A percentile compares a stretch with the other conserved stretches of the same genome.
phyloP scores from a whole-genome alignment of 2,797 vertebrate genomes.

The Malurus leucopterus region DNA sequence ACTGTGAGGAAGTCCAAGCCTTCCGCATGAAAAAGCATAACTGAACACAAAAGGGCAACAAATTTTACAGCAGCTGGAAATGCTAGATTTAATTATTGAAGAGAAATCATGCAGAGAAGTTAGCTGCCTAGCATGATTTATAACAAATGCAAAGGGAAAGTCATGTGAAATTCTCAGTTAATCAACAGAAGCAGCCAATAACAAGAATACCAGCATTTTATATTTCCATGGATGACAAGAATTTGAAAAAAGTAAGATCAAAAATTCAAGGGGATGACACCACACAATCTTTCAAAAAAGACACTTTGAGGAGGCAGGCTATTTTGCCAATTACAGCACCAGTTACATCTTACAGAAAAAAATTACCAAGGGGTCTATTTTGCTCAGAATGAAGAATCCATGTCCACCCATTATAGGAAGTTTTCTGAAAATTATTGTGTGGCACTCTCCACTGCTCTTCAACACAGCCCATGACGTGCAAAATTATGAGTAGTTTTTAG shows the following conservation, averaged over 20 bases:
- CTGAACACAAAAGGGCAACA: slow-evolving; percentile 69
- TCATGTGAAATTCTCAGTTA: slow-evolving; percentile 47
- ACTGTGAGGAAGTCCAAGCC: slow-evolving; percentile 47
- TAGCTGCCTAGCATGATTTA: slow-evolving; percentile 64
- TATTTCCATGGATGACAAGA: background rate
- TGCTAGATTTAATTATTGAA: slow-evolving; percentile 72
- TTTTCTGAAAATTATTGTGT: background rate
- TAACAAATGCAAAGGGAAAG: slow-evolving; percentile 42
- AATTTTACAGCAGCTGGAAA: slow-evolving; percentile 72
- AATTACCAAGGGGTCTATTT: background rate
- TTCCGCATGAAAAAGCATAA: slow-evolving; percentile 66
- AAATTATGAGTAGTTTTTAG: background rate
- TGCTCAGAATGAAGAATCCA: background rate
- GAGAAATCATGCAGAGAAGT: slow-evolving; percentile 72
- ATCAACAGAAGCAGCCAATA: slow-evolving; percentile 40
- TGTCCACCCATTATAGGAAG: background rate
- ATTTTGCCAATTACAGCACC: background rate
- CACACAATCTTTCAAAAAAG: background rate
- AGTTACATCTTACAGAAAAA: background rate
- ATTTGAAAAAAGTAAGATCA: background rate
- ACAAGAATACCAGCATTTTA: background rate
- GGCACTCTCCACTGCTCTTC: background rate
- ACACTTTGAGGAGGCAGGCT: background rate
- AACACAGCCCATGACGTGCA: background rate
- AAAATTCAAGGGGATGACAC: background rate